phyloP scores from a whole-genome alignment of 53 echinoderm and acorn worm species.

The Holothuria scabra region DNA sequence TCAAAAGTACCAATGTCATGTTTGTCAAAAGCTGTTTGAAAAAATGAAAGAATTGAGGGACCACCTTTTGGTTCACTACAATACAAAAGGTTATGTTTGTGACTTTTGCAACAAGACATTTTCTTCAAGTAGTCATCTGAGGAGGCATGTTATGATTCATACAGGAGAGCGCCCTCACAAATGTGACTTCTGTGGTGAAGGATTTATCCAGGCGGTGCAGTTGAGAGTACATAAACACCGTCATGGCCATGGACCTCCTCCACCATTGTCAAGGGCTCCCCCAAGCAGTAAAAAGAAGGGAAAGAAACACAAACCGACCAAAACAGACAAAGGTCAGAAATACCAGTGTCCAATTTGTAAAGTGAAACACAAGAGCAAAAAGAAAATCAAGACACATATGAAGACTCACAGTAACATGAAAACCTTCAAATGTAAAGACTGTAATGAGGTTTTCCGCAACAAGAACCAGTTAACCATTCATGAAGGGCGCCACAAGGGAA shows the following conservation, averaged over 20 bases:
- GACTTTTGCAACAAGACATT: slow-evolving; percentile 53
- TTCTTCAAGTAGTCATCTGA: slow-evolving; percentile 40
- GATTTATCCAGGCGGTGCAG: slow-evolving; percentile 51
- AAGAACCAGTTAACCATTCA: slow-evolving; percentile 52
- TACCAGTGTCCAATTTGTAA: slow-evolving; percentile 43
- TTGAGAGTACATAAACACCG: slow-evolving; percentile 47
- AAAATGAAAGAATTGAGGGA: slow-evolving; percentile 48
- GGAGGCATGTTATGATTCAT: slow-evolving; percentile 48
- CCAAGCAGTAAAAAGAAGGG: slow-evolving; percentile 23
- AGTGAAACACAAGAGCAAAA: slow-evolving; percentile 44
- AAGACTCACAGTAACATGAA: slow-evolving; percentile 27
- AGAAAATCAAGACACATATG: slow-evolving; percentile 42
- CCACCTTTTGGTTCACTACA: slow-evolving; percentile 45
- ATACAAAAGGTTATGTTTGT: slow-evolving; percentile 48
- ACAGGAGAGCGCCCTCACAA: slow-evolving; percentile 49
- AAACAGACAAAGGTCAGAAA: slow-evolving; percentile 35
- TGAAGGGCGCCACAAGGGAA: slow-evolving; percentile 44
- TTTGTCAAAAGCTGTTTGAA: slow-evolving; percentile 45
- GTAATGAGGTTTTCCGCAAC: slow-evolving; percentile 36
- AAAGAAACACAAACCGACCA: slow-evolving; percentile 12
- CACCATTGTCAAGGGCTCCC: slow-evolving; percentile 36
- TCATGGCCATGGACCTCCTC: slow-evolving; percentile 39
- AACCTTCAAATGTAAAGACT: slow-evolving; percentile 41
- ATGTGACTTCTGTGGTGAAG: slow-evolving; percentile 46
- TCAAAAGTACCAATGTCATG: slow-evolving; percentile 46